These are phyloP conservation scores for Phyto melanocephala DNA, from an alignment of 2,888 invertebrate genomes.

Conservation along the genomic window DNA sequence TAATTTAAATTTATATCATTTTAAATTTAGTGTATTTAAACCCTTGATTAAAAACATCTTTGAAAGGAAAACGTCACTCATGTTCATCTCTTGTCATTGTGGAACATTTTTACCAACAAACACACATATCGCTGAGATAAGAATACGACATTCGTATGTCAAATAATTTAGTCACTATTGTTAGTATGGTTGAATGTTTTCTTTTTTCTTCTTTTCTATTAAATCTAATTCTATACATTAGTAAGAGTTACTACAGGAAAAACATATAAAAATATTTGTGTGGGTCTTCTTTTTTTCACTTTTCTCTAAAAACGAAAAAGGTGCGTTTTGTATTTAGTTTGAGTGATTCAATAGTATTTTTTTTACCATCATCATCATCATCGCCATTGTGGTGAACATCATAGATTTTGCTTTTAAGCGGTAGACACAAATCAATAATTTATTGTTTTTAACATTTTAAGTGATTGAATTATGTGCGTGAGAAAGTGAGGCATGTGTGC, in stretches of 20 bases:
- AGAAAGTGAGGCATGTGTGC: constrained; percentile 67
- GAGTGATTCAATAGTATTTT: neutral
- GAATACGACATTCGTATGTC: constrained; percentile 29
- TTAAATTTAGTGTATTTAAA: neutral
- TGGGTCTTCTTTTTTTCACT: constrained; percentile 34
- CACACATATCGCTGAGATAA: constrained; percentile 12
- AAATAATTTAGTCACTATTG: constrained; percentile 61
- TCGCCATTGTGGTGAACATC: neutral
- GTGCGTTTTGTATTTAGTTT: constrained; percentile 19
- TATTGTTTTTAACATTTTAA: constrained; percentile 52
- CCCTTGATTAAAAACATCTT: constrained; percentile 16
- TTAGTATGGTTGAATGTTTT: neutral
- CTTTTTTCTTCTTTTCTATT: neutral
- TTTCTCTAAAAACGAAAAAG: constrained; percentile 13
- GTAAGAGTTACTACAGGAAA: constrained; percentile 33
- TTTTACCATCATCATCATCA: constrained; percentile 5
- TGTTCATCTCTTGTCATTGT: neutral
- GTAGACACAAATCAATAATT: constrained; percentile 64
- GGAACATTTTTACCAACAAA: constrained; percentile 2
- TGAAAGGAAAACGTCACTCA: neutral
- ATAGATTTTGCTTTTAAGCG: constrained; percentile 43
- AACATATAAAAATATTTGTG: constrained; percentile 38
- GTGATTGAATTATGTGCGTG: constrained; percentile 76
- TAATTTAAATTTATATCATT: constrained; percentile 15
- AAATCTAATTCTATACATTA: constrained; percentile 20